phyloP scores from a whole-genome alignment of 2,888 invertebrate genomes.

The Pantelozetes paolii region DNA sequence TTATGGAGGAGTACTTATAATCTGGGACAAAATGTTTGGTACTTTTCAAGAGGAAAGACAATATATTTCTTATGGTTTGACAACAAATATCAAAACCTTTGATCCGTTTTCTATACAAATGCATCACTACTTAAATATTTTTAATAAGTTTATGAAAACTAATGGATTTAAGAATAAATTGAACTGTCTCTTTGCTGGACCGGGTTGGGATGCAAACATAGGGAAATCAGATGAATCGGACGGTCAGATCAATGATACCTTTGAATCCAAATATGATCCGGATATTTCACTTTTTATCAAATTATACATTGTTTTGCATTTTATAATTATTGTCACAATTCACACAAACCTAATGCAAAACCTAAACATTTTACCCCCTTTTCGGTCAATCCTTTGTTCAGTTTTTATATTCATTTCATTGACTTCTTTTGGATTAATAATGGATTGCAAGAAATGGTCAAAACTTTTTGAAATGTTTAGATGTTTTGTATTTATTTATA shows the following conservation, averaged over 20 bases:
- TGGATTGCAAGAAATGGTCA: slow-evolving; percentile 17
- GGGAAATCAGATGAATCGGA: slow-evolving; percentile 67
- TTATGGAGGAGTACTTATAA: slow-evolving; percentile 82
- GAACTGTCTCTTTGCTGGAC: slow-evolving; percentile 71
- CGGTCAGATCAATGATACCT: slow-evolving; percentile 65
- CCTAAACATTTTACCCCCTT: not conserved
- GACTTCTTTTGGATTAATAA: slow-evolving; percentile 27
- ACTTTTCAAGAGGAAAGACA: slow-evolving; percentile 74
- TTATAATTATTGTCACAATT: slow-evolving; percentile 33
- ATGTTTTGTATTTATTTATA: not conserved
- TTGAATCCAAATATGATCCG: slow-evolving; percentile 42
- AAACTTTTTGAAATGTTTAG: slow-evolving; percentile 10
- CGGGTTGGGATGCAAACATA: slow-evolving; percentile 79
- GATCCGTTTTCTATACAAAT: slow-evolving; percentile 65
- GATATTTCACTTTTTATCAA: slow-evolving; percentile 39
- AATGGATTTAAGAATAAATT: slow-evolving; percentile 60
- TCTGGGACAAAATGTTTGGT: slow-evolving; percentile 79
- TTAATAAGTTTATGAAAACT: slow-evolving; percentile 60
- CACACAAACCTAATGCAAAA: slow-evolving; percentile 11
- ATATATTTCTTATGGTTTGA: slow-evolving; percentile 76
- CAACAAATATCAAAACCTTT: slow-evolving; percentile 72
- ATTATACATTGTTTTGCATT: slow-evolving; percentile 40
- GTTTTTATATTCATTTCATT: not conserved
- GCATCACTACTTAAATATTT: slow-evolving; percentile 68
- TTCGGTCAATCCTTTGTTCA: not conserved